Conservation (phyloP, 2,797 vertebrate genomes). For the Smutsia temminckii region DNA sequence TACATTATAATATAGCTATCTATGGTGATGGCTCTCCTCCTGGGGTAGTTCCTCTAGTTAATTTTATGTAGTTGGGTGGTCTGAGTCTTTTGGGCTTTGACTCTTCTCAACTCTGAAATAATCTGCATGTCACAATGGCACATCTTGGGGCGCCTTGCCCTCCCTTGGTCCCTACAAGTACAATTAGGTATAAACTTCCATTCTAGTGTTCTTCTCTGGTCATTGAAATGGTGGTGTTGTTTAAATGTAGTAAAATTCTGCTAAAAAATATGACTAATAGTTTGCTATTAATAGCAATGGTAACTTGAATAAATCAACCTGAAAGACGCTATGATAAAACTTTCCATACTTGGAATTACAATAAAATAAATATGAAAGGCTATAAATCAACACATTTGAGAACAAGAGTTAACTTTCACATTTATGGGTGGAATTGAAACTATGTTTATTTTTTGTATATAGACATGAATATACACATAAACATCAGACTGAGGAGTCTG, state of each 20-base stretch:
- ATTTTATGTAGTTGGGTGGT: too few relatives aligned
- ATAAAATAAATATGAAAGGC: constrained; percentile 32
- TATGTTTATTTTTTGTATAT: background rate
- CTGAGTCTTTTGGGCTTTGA: too few relatives aligned
- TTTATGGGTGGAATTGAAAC: background rate
- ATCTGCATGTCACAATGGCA: too few relatives aligned
- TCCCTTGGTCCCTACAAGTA: too few relatives aligned
- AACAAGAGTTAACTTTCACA: background rate
- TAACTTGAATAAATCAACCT: constrained; percentile 1
- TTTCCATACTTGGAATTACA: background rate
- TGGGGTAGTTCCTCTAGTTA: too few relatives aligned
- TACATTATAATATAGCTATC: too few relatives aligned
- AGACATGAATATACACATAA: background rate
- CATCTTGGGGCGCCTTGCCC: too few relatives aligned
- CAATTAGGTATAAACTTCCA: background rate
- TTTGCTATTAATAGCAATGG: constrained; percentile 33
- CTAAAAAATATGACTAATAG: background rate
- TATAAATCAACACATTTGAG: background rate
- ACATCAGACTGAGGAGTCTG: background rate
- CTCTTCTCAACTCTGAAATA: too few relatives aligned
- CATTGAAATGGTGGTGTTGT: background rate
- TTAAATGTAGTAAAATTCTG: constrained; percentile 9
- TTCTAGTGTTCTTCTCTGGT: background rate
- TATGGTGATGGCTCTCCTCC: too few relatives aligned
- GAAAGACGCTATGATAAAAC: constrained; percentile 16